A percentile compares a stretch with the other conserved stretches of the same genome.
Evolutionary conservation across 1,140 invertebrate genomes (phyloP).

Genomic region (Scaptomyza montana): DNA sequence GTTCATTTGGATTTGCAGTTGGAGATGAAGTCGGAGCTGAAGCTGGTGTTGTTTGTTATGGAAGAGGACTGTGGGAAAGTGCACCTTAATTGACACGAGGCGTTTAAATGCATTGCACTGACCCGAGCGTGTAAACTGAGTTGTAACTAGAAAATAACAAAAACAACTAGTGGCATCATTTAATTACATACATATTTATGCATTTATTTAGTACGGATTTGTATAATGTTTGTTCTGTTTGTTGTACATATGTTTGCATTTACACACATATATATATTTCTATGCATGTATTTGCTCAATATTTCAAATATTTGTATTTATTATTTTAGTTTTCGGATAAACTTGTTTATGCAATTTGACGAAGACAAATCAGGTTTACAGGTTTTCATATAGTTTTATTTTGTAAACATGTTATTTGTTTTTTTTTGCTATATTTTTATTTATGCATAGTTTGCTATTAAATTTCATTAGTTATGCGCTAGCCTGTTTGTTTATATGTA

Average conservation of each 20-base stretch:
- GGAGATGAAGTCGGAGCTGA: slow-evolving; percentile 2
- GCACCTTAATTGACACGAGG: slow-evolving; percentile 68
- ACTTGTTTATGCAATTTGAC: slow-evolving; percentile 55
- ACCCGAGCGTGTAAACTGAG: slow-evolving; percentile 16
- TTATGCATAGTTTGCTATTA: slow-evolving; percentile 60
- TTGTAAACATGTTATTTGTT: slow-evolving; percentile 39
- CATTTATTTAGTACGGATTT: slow-evolving; percentile 72
- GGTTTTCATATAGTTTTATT: slow-evolving; percentile 43
- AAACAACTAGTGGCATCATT: slow-evolving; percentile 54
- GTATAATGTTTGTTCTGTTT: slow-evolving; percentile 35
- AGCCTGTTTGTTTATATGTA: slow-evolving; percentile 41
- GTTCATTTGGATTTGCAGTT: background rate
- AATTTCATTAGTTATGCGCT: slow-evolving; percentile 74
- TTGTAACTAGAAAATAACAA: background rate
- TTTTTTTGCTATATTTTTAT: slow-evolving; percentile 36
- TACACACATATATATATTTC: slow-evolving; percentile 5
- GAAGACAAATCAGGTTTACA: slow-evolving; percentile 53
- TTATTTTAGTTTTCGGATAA: slow-evolving; percentile 25
- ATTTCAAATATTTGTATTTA: slow-evolving; percentile 50
- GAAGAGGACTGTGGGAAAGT: slow-evolving; percentile 67
- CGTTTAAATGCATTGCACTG: slow-evolving; percentile 52
- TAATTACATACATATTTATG: slow-evolving; percentile 62
- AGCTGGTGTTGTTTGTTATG: background rate
- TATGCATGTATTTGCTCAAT: slow-evolving; percentile 32
- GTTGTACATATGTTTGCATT: slow-evolving; percentile 37